Conservation (phyloP, 2,113 vertebrate genomes). For the Neomonachus schauinslandi region DNA sequence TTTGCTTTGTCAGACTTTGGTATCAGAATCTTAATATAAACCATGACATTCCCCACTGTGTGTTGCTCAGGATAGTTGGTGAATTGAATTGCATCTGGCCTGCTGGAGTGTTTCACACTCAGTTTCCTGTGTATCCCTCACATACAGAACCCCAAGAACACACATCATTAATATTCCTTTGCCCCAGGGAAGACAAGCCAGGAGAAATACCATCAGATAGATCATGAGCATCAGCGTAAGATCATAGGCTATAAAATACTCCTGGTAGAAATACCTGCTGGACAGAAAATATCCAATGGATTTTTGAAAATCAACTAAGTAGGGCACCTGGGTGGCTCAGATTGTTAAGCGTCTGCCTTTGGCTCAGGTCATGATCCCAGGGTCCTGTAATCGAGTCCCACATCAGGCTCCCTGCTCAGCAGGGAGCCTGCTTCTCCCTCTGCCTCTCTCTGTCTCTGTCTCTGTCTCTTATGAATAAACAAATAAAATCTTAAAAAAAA, state of each 20-base stretch:
- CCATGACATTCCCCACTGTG: neutral
- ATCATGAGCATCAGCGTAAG: neutral
- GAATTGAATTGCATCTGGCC: neutral
- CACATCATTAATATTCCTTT: neutral
- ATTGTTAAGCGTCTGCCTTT: neutral
- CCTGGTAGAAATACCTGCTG: neutral
- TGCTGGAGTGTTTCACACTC: neutral
- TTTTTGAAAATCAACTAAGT: slow-evolving; percentile 31
- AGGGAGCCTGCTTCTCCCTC: neutral
- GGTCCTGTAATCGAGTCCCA: neutral
- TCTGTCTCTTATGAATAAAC: neutral
- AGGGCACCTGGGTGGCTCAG: neutral
- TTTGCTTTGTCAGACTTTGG: neutral
- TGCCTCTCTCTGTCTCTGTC: neutral
- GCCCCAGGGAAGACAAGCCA: neutral
- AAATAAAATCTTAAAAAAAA: too few species aligned
- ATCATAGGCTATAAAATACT: neutral
- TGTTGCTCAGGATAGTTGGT: neutral
- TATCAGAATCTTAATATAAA: slow-evolving; percentile 22
- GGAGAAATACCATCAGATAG: neutral
- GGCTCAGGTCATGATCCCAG: neutral
- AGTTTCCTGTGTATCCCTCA: neutral
- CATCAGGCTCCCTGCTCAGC: neutral
- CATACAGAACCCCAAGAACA: neutral
- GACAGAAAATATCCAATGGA: neutral